Conservation (phyloP, 2,888 invertebrate genomes). For the Pandemis heparana region DNA sequence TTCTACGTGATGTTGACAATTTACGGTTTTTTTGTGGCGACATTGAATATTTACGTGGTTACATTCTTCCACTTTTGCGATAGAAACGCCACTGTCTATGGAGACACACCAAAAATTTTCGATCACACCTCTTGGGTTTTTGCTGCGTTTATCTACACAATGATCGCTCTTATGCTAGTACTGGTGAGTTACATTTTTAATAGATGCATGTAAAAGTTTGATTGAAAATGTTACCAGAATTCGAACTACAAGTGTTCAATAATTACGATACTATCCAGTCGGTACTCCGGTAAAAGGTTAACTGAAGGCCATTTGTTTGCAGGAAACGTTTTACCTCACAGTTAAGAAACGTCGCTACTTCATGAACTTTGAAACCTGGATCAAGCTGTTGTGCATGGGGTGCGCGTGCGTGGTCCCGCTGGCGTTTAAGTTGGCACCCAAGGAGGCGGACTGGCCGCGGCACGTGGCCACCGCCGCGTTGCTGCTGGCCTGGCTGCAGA, state of each 20-base stretch:
- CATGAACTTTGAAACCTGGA: conserved; percentile 83
- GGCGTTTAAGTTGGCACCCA: conserved; percentile 58
- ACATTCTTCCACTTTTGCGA: conserved; percentile 50
- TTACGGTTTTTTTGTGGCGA: conserved; percentile 63
- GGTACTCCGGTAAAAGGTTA: neutral
- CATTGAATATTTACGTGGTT: conserved; percentile 61
- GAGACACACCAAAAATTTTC: neutral
- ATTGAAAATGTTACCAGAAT: too few relatives aligned
- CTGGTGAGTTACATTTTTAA: conserved; percentile 15
- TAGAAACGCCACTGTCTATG: conserved; percentile 29
- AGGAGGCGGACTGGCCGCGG: conserved; percentile 70
- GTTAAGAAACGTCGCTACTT: conserved; percentile 80
- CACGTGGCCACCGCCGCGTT: conserved; percentile 83
- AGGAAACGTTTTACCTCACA: conserved; percentile 84
- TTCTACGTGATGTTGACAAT: conserved; percentile 62
- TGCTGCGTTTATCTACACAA: conserved; percentile 24
- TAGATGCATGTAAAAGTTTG: too few relatives aligned
- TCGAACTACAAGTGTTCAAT: too few relatives aligned
- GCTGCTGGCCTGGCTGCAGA: conserved; percentile 84
- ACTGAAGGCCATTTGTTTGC: neutral
- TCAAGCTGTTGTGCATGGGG: conserved; percentile 80
- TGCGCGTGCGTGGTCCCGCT: conserved; percentile 75
- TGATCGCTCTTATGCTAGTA: conserved; percentile 35
- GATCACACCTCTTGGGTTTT: conserved; percentile 21
- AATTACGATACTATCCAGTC: neutral